Conservation (phyloP, 2,888 invertebrate species). For the Fragum whitleyi region DNA sequence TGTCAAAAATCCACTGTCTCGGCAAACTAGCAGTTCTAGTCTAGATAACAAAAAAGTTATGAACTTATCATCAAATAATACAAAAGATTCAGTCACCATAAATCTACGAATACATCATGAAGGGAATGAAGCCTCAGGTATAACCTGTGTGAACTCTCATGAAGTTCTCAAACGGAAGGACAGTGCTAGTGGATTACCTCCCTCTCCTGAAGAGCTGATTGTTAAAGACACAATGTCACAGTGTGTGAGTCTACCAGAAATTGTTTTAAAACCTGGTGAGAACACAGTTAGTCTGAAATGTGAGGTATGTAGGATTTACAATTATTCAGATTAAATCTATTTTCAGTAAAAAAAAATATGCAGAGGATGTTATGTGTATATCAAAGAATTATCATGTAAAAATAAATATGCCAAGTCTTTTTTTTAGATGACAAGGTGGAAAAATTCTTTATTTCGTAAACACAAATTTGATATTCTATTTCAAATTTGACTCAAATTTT, state of each 20-base stretch:
- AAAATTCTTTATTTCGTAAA: too few relatives aligned
- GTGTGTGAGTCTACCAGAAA: conserved; percentile 86
- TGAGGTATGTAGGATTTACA: conserved; percentile 81
- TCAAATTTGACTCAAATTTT: too few relatives aligned
- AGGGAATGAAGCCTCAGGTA: conserved; percentile 66
- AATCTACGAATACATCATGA: conserved; percentile 71
- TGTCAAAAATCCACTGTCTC: conserved; percentile 56
- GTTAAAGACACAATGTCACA: conserved; percentile 83
- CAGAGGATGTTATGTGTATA: too few relatives aligned
- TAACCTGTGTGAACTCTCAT: conserved; percentile 76
- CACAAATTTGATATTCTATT: too few relatives aligned
- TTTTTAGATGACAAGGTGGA: too few relatives aligned
- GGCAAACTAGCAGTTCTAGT: conserved; percentile 72
- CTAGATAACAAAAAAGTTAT: conserved; percentile 71
- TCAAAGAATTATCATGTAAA: too few relatives aligned
- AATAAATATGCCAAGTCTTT: too few relatives aligned
- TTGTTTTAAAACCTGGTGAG: conserved; percentile 85
- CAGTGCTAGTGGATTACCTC: conserved; percentile 64
- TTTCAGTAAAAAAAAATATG: conserved; percentile 7
- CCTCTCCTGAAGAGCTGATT: conserved; percentile 41
- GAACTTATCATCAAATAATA: conserved; percentile 60
- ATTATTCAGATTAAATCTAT: background rate
- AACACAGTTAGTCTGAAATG: conserved; percentile 84
- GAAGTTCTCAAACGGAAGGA: conserved; percentile 77
- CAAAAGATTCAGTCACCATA: conserved; percentile 67